These are phyloP conservation scores for Tenthredo mesomela DNA, from an alignment of 2,888 invertebrate genomes.

Conservation along the genomic window DNA sequence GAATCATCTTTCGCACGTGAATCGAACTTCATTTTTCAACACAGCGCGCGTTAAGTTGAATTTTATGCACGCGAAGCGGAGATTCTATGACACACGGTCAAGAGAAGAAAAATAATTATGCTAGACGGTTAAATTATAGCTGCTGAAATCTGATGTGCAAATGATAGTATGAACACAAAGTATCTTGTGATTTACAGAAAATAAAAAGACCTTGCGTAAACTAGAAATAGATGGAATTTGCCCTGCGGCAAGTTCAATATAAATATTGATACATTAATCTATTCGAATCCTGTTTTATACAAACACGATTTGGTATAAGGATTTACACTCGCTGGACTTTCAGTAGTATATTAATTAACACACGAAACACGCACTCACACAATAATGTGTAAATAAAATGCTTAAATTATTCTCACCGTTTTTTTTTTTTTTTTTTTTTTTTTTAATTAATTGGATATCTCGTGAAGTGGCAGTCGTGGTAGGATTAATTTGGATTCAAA, in stretches of 20 bases:
- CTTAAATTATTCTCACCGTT: conserved; percentile 33
- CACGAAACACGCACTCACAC: neutral
- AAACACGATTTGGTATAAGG: neutral
- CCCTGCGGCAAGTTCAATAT: neutral
- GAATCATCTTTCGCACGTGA: too few species aligned
- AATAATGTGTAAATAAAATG: neutral
- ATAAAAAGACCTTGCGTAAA: neutral
- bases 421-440: too few species aligned
- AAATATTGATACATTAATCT: neutral
- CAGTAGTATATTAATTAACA: neutral
- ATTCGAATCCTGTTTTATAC: neutral
- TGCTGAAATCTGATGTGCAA: neutral
- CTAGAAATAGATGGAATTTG: neutral
- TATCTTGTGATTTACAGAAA: neutral
- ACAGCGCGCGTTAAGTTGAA: too few species aligned
- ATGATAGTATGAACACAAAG: neutral
- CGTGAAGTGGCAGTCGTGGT: neutral
- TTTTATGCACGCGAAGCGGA: too few species aligned
- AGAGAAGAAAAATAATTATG: neutral
- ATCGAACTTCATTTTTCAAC: too few species aligned
- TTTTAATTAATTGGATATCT: neutral
- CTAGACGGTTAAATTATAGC: neutral
- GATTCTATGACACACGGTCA: neutral
- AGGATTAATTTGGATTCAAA: neutral
- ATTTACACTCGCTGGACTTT: neutral